Evolutionary conservation across 2,113 vertebrate genomes (phyloP).

Genomic region (Thalassarche chlororhynchos): DNA sequence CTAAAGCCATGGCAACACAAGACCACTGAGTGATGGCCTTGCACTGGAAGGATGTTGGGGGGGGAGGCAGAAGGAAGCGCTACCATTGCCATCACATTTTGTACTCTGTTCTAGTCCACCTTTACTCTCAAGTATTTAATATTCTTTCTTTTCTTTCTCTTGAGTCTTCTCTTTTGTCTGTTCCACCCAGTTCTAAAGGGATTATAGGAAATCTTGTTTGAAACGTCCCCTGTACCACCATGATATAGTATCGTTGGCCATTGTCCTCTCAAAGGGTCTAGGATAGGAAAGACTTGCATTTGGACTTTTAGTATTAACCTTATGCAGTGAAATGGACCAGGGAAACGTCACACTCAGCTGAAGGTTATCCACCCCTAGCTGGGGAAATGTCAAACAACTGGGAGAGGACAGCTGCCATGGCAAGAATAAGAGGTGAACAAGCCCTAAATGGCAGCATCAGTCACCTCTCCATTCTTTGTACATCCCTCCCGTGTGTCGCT

Average conservation of each 20-base stretch:
- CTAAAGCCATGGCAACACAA: neutral
- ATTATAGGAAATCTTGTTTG: neutral
- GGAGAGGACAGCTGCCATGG: neutral
- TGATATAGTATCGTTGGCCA: too few relatives aligned
- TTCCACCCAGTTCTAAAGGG: neutral
- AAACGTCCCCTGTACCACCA: neutral
- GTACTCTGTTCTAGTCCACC: neutral
- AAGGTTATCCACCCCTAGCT: neutral
- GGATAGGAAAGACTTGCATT: neutral
- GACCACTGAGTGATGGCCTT: neutral
- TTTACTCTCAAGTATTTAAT: neutral
- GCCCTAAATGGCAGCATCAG: neutral
- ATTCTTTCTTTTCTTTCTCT: neutral
- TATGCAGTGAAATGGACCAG: neutral
- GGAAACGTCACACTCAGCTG: neutral
- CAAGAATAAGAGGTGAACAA: neutral
- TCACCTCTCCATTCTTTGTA: neutral
- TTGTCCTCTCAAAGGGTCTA: neutral
- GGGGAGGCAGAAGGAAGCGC: neutral
- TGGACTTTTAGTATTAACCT: neutral
- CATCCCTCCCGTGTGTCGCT: neutral
- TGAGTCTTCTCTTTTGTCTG: neutral
- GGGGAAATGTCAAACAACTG: neutral
- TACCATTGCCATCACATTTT: neutral
- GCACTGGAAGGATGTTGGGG: neutral